Evolutionary conservation across 2,888 invertebrate species (phyloP).

Genomic region (Diogma glabrata): DNA sequence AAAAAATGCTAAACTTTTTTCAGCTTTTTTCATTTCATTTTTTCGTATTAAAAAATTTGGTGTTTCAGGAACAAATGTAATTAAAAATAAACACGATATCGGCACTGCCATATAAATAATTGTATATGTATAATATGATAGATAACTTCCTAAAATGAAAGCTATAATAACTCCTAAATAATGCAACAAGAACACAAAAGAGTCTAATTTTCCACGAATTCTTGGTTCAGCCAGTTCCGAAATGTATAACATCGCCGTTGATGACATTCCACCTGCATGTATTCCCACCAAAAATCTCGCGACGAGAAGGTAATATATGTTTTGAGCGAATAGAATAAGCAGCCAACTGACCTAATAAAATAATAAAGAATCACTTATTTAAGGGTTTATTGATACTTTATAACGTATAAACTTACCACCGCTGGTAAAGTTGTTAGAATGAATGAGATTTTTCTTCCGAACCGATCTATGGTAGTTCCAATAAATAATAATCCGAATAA

Average conservation of each 20-base stretch:
- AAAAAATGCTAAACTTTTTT: not conserved
- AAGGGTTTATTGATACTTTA: no score
- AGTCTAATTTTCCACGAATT: constrained; percentile 13
- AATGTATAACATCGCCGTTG: constrained; percentile 12
- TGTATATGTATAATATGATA: not conserved
- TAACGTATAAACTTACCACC: no score
- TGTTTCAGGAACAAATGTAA: constrained; percentile 3
- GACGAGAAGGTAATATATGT: constrained; percentile 5
- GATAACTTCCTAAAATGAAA: not conserved
- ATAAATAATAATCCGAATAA: constrained; percentile 29
- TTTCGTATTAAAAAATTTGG: constrained; percentile 1
- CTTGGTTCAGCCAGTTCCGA: constrained; percentile 12
- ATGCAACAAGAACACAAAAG: constrained; percentile 6
- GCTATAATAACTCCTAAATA: constrained; percentile 12
- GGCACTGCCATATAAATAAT: not conserved
- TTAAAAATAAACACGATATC: not conserved
- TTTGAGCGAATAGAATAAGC: not conserved
- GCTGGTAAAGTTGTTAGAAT: constrained; percentile 27
- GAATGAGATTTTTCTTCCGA: constrained; percentile 27
- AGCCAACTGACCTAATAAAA: no score
- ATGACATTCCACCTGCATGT: constrained; percentile 10
- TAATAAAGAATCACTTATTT: no score
- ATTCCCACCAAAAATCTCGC: constrained; percentile 13
- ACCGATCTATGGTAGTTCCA: constrained; percentile 29
- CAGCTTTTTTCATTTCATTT: not conserved